A percentile compares a stretch with the other conserved stretches of the same genome.
Evolutionary conservation across 2,797 vertebrate genomes (phyloP).

Genomic region (Poliocrania exsul): DNA sequence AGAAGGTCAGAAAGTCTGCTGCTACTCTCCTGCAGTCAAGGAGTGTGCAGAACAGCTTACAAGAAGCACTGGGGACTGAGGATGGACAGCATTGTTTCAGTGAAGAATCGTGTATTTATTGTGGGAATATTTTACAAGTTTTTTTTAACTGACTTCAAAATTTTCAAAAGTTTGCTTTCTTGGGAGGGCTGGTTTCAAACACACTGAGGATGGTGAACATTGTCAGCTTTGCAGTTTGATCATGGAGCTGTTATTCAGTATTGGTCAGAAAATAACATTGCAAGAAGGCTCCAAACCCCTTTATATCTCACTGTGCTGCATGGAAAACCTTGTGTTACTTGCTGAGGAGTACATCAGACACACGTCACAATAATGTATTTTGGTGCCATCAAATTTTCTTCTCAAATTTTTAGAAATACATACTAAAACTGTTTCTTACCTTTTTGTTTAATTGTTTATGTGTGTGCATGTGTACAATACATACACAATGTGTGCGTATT

Average conservation of each 20-base stretch:
- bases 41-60: not conserved
- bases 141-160: not conserved
- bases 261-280: not conserved
- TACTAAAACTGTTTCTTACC: not conserved
- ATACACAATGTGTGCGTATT: not conserved
- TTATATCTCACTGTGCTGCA: not conserved
- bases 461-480: not conserved
- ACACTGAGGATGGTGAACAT: not conserved
- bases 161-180: not conserved
- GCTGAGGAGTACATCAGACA: not conserved
- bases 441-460: not conserved
- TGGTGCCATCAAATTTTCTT: not conserved
- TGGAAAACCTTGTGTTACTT: not conserved
- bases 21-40: not conserved
- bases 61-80: rapidly evolving
- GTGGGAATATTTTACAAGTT: not conserved
- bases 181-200: not conserved
- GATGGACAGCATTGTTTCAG: not conserved
- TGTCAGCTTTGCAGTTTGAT: not conserved
- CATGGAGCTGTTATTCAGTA: not conserved
- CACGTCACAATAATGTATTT: not conserved
- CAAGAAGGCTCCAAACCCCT: not conserved
- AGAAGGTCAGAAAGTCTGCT: not conserved
- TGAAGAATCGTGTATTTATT: not conserved
- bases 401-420: not conserved